Conservation (phyloP, 2,797 vertebrate genomes). For the Toxotes lorentzi region DNA sequence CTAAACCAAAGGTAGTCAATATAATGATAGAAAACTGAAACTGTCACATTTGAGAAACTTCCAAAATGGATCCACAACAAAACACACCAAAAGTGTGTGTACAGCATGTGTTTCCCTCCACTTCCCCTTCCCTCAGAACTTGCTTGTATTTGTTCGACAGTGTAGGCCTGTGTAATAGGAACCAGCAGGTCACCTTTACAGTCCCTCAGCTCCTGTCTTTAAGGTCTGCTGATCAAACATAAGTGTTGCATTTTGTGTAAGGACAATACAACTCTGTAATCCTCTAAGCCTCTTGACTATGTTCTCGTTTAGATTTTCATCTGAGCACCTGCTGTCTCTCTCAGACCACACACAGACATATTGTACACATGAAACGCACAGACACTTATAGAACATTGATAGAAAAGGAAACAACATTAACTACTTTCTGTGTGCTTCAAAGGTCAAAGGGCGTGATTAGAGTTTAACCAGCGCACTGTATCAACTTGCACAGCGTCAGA, state of each 20-base stretch:
- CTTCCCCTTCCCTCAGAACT: conserved; percentile 29
- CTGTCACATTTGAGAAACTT: too few relatives aligned
- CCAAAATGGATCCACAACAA: not conserved
- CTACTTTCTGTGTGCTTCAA: conserved; percentile 29
- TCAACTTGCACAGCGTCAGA: conserved; percentile 16
- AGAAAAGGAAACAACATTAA: conserved; percentile 8
- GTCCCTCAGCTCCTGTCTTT: conserved; percentile 46
- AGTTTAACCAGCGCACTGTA: conserved; percentile 18
- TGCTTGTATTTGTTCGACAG: conserved; percentile 56
- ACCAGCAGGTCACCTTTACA: conserved; percentile 67
- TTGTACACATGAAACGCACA: conserved; percentile 20
- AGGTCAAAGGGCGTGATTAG: conserved; percentile 43
- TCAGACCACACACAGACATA: conserved; percentile 65
- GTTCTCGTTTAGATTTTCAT: conserved; percentile 50
- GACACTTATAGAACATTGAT: not conserved
- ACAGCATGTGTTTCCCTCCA: conserved; percentile 29
- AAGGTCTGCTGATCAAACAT: conserved; percentile 74
- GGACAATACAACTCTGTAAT: conserved; percentile 61
- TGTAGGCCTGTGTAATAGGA: conserved; percentile 72
- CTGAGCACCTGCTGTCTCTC: conserved; percentile 42
- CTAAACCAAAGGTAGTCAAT: too few relatives aligned
- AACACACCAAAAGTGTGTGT: conserved; percentile 10
- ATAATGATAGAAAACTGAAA: too few relatives aligned
- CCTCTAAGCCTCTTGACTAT: conserved; percentile 46
- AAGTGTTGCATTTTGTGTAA: conserved; percentile 67